Base-by-base conservation (phyloP, 2,113 vertebrate genomes). In the Podarcis muralis region DNA sequence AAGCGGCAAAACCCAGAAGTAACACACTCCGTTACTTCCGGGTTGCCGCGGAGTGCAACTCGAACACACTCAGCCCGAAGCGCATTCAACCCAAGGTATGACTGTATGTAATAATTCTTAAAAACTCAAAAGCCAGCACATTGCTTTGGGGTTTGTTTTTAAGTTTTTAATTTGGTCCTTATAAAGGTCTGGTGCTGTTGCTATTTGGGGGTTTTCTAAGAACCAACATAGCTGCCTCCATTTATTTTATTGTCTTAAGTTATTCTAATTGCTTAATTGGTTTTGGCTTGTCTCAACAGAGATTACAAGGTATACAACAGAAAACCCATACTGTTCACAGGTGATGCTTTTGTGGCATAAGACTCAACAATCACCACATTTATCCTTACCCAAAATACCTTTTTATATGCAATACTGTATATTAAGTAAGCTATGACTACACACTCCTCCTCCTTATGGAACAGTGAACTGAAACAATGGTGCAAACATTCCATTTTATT, bases 351-450 rank as follows among this genome's bases (percentile, higher is more conserved):
- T 69, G 16, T 83, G 62, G 8, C 43, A 66, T 75, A 30, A 65
- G 23, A 87, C 9, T 62, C 80, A 93, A 89, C 90, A 89, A 88
- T 80, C 90, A 68, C 57, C 68, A 35, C 59, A 76, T 9, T 18
- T 16, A 37, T 74, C 43, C 91, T 86, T 93, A 86, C 69, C 85
- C 88, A 89, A 91, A 92, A 72, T 66, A 68, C 8, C 88, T 91
- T 90, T 86, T 93, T 88, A 86, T 92, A 84, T 91, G 90, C 92
- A 92, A 91, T 93, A 53, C 48, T 53, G 48, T 53, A 83, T 81
- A 87, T 77, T 90, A 62, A 62, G n/a, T 88, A 90, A 78, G 84
- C 23, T 68, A 81, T 81, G 87, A 91, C 90, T 91, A 7, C 90
- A 18, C 88, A n/a, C 78, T 93, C 87, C 37, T 92, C 82, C 87